phyloP scores from a whole-genome alignment of 2,888 invertebrate genomes.

The Empis stercorea region DNA sequence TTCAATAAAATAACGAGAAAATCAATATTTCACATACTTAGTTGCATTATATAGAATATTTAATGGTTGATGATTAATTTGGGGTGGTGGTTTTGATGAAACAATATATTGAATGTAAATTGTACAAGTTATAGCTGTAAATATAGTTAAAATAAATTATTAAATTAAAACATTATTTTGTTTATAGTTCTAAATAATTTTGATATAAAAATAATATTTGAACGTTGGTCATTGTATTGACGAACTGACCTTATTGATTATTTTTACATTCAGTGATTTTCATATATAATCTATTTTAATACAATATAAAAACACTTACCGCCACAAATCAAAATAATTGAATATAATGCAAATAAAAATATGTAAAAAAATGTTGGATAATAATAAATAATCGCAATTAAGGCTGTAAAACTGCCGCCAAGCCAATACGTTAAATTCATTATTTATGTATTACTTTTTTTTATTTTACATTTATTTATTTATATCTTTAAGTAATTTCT shows the following conservation, averaged over 20 bases:
- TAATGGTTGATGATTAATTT: conserved; percentile 26
- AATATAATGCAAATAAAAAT: conserved; percentile 32
- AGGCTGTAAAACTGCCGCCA: background rate
- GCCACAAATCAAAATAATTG: conserved; percentile 28
- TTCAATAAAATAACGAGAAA: background rate
- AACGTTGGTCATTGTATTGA: background rate
- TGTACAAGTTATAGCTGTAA: conserved; percentile 30
- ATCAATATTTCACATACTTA: conserved; percentile 22
- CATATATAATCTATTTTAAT: background rate
- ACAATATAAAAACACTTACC: conserved; percentile 23
- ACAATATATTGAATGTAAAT: conserved; percentile 33
- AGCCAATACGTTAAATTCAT: background rate
- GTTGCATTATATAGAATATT: conserved; percentile 34
- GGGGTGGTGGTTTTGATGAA: conserved; percentile 29
- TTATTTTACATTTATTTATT: too few relatives aligned
- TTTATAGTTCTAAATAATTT: conserved; percentile 14
- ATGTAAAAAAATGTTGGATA: conserved; percentile 35
- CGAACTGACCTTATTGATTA: background rate
- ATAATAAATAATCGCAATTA: conserved; percentile 33
- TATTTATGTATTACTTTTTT: background rate
- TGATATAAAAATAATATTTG: conserved; percentile 15
- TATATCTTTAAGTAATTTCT: too few relatives aligned
- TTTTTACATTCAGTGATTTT: background rate
- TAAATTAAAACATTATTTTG: background rate
- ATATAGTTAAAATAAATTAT: conserved; percentile 5